These are phyloP conservation scores for Cyrtodaria siliqua DNA, from an alignment of 2,888 invertebrate genomes.

Conservation along the genomic window DNA sequence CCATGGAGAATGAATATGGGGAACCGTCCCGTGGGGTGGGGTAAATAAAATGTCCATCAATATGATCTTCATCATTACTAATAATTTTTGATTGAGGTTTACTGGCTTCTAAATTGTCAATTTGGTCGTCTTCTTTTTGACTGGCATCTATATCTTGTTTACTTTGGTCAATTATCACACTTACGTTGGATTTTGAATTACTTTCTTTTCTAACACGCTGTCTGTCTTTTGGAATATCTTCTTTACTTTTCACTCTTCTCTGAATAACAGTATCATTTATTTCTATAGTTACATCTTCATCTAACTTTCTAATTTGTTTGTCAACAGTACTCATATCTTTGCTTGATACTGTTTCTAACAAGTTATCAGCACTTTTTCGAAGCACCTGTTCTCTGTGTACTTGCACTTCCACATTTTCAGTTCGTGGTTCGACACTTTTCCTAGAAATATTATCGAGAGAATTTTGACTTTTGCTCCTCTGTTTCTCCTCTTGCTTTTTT, in stretches of 20 bases:
- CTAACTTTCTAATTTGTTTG: conserved; percentile 11
- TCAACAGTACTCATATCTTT: conserved; percentile 11
- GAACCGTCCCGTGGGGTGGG: conserved; percentile 56
- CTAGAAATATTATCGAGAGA: conserved; percentile 22
- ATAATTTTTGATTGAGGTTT: not conserved
- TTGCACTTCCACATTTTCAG: conserved; percentile 9
- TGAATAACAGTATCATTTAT: not conserved
- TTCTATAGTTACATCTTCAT: conserved; percentile 8
- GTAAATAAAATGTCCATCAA: not conserved
- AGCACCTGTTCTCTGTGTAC: conserved; percentile 8
- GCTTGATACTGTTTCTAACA: conserved; percentile 1
- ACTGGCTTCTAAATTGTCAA: not conserved
- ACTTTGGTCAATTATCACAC: conserved; percentile 2
- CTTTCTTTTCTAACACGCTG: not conserved
- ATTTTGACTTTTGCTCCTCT: conserved; percentile 28
- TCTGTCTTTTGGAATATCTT: not conserved
- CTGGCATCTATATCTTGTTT: not conserved
- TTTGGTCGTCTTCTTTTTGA: not conserved
- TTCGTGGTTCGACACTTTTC: not conserved
- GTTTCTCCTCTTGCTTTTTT: not conserved
- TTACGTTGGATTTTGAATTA: not conserved
- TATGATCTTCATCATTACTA: not conserved
- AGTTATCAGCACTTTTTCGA: conserved; percentile 40
- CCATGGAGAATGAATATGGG: conserved; percentile 72
- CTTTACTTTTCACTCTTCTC: no score